Conservation (phyloP, 2,888 invertebrate species). For the Asteroscopus sphinx region DNA sequence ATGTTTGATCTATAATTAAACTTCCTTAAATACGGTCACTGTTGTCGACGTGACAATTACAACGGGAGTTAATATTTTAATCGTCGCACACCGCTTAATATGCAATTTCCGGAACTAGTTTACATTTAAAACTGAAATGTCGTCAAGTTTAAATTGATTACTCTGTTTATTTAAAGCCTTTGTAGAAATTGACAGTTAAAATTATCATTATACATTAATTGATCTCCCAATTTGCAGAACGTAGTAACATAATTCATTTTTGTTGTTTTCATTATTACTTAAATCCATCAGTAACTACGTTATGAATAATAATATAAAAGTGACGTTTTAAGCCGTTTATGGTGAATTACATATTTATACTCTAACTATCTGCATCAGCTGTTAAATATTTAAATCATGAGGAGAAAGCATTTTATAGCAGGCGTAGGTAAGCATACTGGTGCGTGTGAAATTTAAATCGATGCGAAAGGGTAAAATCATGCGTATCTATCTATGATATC, state of each 20-base stretch:
- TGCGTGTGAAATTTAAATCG: too few species aligned
- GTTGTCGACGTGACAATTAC: slow-evolving; percentile 4
- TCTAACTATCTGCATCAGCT: too few species aligned
- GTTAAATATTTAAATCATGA: too few species aligned
- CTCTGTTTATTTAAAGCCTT: slow-evolving; percentile 24
- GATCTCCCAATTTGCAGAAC: slow-evolving; percentile 36
- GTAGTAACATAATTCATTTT: slow-evolving; percentile 23
- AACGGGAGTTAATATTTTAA: slow-evolving; percentile 27
- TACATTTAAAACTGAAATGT: slow-evolving; percentile 38
- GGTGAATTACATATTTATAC: too few species aligned
- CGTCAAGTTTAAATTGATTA: slow-evolving; percentile 39
- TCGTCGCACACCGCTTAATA: slow-evolving; percentile 16
- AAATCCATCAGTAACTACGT: too few species aligned
- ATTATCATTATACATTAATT: slow-evolving; percentile 50
- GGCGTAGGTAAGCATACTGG: too few species aligned
- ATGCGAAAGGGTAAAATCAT: too few species aligned
- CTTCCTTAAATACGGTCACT: slow-evolving; percentile 1
- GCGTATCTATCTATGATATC: too few species aligned
- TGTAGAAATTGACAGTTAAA: slow-evolving; percentile 37
- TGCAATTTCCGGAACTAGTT: slow-evolving; percentile 34
- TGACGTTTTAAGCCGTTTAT: too few species aligned
- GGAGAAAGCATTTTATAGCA: too few species aligned
- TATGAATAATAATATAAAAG: too few species aligned
- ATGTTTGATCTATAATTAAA: slow-evolving; percentile 5
- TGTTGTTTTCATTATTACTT: too few species aligned